Evolutionary conservation across 2,113 vertebrate species (phyloP).

Genomic region (Channa maculata): DNA sequence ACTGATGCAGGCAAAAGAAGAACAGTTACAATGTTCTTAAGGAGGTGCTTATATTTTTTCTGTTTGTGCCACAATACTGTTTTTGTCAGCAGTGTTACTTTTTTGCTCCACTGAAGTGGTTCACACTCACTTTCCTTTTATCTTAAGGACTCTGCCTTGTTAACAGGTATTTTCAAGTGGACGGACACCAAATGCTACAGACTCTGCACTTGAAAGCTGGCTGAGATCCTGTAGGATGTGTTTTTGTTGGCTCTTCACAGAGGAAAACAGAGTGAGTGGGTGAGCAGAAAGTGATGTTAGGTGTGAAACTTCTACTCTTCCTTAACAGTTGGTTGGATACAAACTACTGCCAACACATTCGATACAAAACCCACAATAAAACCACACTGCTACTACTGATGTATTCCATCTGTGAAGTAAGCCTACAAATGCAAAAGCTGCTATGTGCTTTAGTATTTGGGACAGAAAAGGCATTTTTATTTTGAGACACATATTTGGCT

Average conservation of each 20-base stretch:
- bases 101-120: constrained; percentile 50
- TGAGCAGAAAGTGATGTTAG: background rate
- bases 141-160: constrained; percentile 73
- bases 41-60: background rate
- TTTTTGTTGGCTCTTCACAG: constrained; percentile 29
- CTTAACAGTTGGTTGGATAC: background rate
- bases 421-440: background rate
- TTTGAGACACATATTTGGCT: no score
- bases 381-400: background rate
- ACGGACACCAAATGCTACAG: constrained; percentile 35
- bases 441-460: background rate
- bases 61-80: background rate
- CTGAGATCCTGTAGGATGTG: constrained; percentile 46
- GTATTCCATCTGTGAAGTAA: background rate
- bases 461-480: no score
- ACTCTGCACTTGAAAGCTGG: constrained; percentile 30
- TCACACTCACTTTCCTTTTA: constrained; percentile 57
- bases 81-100: constrained; percentile 5
- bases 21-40: background rate
- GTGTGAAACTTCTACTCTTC: constrained; percentile 32
- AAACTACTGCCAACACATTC: constrained; percentile 1
- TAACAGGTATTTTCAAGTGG: constrained; percentile 73
- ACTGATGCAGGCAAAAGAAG: background rate
- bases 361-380: constrained; percentile 10
- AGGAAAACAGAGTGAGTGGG: background rate